phyloP scores from a whole-genome alignment of 2,113 vertebrate genomes.

The Cebus imitator region DNA sequence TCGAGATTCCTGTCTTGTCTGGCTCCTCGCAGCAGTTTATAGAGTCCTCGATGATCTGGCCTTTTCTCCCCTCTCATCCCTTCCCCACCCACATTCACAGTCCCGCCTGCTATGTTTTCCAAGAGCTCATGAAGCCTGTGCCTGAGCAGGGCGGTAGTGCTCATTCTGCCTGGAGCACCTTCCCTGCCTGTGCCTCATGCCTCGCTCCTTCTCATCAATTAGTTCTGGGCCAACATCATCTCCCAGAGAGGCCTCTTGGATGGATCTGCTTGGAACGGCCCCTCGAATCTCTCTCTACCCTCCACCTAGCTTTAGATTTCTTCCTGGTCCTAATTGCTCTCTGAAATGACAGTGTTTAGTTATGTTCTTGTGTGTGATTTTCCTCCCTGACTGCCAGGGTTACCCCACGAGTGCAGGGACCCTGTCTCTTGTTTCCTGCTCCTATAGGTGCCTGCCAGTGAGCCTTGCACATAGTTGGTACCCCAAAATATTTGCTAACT shows the following conservation, averaged over 20 bases:
- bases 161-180: neutral
- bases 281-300: neutral
- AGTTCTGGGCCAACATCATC: neutral
- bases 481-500: neutral
- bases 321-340: rapidly evolving
- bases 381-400: rapidly evolving
- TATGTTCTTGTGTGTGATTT: neutral
- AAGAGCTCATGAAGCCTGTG: neutral
- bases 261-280: neutral
- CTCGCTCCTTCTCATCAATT: neutral
- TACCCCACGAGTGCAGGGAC: rapidly evolving
- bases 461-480: rapidly evolving
- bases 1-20: rapidly evolving
- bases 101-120: neutral
- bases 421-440: neutral
- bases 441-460: rapidly evolving
- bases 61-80: neutral
- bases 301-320: neutral
- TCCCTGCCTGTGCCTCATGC: rapidly evolving
- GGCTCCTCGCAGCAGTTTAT: neutral
- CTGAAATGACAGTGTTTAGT: neutral
- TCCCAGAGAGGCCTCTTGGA: neutral
- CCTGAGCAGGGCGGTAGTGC: neutral
- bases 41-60: neutral
- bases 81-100: neutral